Conservation (phyloP, 1,140 invertebrate species). For the Hylaeus volcanicus region DNA sequence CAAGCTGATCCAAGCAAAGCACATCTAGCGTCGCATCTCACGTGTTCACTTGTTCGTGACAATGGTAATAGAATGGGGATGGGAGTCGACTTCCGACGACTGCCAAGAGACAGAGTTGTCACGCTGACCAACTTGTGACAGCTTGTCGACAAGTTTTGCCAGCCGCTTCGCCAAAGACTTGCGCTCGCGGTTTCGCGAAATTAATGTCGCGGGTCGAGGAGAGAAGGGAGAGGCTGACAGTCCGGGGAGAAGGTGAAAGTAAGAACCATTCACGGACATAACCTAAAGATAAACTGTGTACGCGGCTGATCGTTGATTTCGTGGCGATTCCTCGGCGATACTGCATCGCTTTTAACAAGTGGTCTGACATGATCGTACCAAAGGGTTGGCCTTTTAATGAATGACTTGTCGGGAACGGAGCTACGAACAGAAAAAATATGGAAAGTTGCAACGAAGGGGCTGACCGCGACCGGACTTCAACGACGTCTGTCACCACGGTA, state of each 20-base stretch:
- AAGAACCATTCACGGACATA: constrained; percentile 49
- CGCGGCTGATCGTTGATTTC: constrained; percentile 17
- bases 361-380: constrained; percentile 46
- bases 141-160: neutral
- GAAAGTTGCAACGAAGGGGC: constrained; percentile 61
- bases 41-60: neutral
- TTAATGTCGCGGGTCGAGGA: constrained; percentile 48
- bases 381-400: constrained; percentile 14
- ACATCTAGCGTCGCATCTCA: neutral
- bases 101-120: constrained; percentile 54
- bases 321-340: neutral
- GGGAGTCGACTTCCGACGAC: neutral
- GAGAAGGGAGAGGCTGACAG: constrained; percentile 44
- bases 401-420: constrained; percentile 31
- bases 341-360: constrained; percentile 10
- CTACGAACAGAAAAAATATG: constrained; percentile 52
- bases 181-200: constrained; percentile 40
- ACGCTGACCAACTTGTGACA: constrained; percentile 17
- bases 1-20: no score
- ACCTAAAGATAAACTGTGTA: constrained; percentile 60
- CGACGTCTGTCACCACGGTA: constrained; percentile 31
- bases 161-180: neutral
- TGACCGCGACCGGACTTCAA: constrained; percentile 46
- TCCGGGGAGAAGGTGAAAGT: constrained; percentile 64
- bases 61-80: neutral